Evolutionary conservation across 2,888 invertebrate species (phyloP), one percentile per base, ranked within the genome.

Genomic region (Xestia c-nigrum): DNA sequence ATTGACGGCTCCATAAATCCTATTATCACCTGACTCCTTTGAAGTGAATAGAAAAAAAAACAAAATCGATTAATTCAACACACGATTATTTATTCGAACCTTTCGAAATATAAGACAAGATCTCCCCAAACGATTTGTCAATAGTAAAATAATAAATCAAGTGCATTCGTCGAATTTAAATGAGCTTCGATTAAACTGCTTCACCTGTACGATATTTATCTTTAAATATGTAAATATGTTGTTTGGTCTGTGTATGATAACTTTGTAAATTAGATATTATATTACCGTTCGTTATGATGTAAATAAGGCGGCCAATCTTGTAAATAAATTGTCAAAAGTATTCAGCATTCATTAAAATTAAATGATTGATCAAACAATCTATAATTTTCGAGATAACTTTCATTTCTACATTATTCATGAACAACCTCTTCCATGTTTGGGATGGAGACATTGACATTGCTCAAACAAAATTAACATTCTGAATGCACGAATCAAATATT

Each of bases 131-230:
- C 85, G 80, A 87, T 88, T 88, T 88, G 88, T 88, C 88, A 87
- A 85, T 84, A 84, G 80, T 75, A 78, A 84, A 88, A 81, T 83
- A 87, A 88, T 88, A 85, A 87, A 88, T 88, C 87, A 88, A 84
- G 82, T 75, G 84, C 80, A 84, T 76, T 84, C 85, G 80, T 76
- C 86, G 85, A 81, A 87, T 88, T 87, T 81, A 87, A 87, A 87
- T 85, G 85, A 87, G 75, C 40, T 12, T 86, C 80, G 79, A 87
- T 88, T 86, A 84, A 85, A 84, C 78, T 50, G 77, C 81, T 85
- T 82, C 85, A 83, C 75, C 79, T 85, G 78, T 78, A 79, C 74
- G 85, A 81, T 84, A 82, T 84, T 72, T 84, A 85, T 87, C 84
- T 88, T 75, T 67, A 76, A 81, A 76, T 86, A 84, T 87, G 83